A percentile compares a stretch with the other conserved stretches of the same genome.
phyloP scores from a whole-genome alignment of 2,888 invertebrate genomes.

The Chromoteleia sp. region DNA sequence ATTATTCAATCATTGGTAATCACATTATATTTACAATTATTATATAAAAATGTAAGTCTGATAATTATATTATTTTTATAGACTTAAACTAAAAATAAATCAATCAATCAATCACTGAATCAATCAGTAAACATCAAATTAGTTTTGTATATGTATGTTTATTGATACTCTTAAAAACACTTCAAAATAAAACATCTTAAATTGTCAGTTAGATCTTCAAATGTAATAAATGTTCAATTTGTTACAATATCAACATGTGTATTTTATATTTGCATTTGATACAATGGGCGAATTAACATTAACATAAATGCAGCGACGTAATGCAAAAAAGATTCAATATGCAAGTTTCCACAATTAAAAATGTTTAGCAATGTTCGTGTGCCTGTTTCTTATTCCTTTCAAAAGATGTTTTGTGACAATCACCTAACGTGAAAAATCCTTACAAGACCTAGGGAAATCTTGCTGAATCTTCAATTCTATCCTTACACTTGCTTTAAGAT shows the following conservation, averaged over 20 bases:
- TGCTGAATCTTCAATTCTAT: not conserved
- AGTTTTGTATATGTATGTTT: conserved; percentile 46
- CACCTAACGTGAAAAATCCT: conserved; percentile 10
- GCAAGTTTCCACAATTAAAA: conserved; percentile 23
- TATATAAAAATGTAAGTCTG: too few relatives aligned
- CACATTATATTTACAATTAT: too few relatives aligned
- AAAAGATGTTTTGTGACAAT: conserved; percentile 19
- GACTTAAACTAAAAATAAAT: too few relatives aligned
- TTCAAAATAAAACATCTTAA: conserved; percentile 58
- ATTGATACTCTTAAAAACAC: conserved; percentile 54
- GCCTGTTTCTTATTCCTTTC: not conserved
- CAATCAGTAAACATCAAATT: too few relatives aligned
- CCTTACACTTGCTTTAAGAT: conserved; percentile 1
- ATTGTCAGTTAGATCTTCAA: conserved; percentile 39
- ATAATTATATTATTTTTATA: too few relatives aligned
- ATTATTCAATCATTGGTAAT: too few relatives aligned
- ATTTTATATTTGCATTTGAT: conserved; percentile 32
- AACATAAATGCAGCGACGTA: conserved; percentile 45
- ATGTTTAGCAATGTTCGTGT: conserved; percentile 4
- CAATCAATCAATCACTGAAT: too few relatives aligned
- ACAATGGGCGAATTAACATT: conserved; percentile 27
- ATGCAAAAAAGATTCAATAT: conserved; percentile 18
- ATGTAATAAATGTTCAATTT: conserved; percentile 43
- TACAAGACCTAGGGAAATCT: not conserved
- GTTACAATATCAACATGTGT: conserved; percentile 49